phyloP scores from a whole-genome alignment of 2,113 vertebrate genomes.

The Tautogolabrus adspersus region DNA sequence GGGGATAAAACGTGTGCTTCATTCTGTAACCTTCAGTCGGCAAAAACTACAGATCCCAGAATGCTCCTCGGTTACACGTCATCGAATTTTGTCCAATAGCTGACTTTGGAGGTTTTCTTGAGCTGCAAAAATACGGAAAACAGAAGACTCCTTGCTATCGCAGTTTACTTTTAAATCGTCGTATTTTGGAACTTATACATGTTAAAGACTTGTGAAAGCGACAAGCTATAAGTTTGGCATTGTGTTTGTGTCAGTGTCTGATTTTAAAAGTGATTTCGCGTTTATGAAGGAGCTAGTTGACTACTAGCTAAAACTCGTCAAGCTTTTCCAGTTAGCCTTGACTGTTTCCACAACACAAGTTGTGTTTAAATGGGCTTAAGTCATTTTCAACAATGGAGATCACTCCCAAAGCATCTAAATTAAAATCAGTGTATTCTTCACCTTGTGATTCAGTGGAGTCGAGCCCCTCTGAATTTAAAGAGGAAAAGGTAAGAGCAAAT shows the following conservation, averaged over 20 bases:
- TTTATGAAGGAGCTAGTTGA: not conserved
- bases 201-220: not conserved
- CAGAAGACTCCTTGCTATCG: not conserved
- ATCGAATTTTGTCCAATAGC: constrained; percentile 58
- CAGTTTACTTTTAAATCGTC: not conserved
- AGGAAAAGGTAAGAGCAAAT: constrained; percentile 56
- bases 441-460: constrained; percentile 62
- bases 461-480: constrained; percentile 52
- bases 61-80: constrained; percentile 3
- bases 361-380: not conserved
- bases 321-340: not conserved
- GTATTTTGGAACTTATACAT: not conserved
- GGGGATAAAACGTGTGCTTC: not conserved
- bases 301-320: not conserved
- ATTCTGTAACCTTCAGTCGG: rapidly evolving
- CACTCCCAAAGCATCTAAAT: constrained; percentile 62
- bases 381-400: constrained; percentile 76
- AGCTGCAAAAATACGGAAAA: constrained; percentile 61
- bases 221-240: too few relatives aligned
- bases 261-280: not conserved
- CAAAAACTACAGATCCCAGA: constrained; percentile 63
- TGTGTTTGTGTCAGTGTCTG: not conserved
- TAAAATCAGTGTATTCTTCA: constrained; percentile 51
- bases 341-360: too few relatives aligned
- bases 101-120: constrained; percentile 37